Evolutionary conservation across 2,797 vertebrate species (phyloP), one percentile per base, ranked within the genome.

Genomic region (Neostethus bicornis): DNA sequence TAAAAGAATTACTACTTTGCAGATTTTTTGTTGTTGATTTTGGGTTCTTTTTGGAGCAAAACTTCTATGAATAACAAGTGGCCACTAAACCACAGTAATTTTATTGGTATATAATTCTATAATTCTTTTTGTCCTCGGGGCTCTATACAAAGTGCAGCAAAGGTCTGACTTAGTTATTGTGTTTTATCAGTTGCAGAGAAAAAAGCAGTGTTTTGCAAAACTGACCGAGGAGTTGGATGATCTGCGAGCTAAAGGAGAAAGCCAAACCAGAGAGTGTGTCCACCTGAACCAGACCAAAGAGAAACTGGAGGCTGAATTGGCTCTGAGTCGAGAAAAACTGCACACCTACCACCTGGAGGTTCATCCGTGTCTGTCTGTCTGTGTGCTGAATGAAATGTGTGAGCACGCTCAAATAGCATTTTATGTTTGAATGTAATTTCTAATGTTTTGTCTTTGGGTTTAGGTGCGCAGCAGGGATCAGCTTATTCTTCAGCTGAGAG

Each of bases 401-500:
- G 38, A 20, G 10, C 20, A 19, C 41, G 11, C 5, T 51, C 13
- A 55, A 61, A 42, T 7, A 5, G 8, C 31, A 38, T 48, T 17
- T 25, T 21, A 4, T 35, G 32, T 28, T 51, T 0, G 2, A 31
- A 44, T 20, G 7, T 19, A 17, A 4, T 38, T 2, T 12, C 10
- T 2, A 14, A 16, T 26, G 38, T 57, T 7, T 16, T 2, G 34
- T 47, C 32, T 63, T 17, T 19, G 23, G 41, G 17, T 69, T 73
- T 7, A 87, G 83, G 61, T 87, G 25, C 65, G 39, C 28, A 83
- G 75, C 63, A 82, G 77, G 64, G 62, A 86, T 49, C 55, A 79
- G 61, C 61, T 85, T 11, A 85, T 87, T 52, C 37, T 87, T 52
- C 67, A 81, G 64, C 48, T 87, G 8, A 73, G 70, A 72, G 59